A percentile compares a stretch with the other conserved stretches of the same genome.
Conservation (phyloP, 2,797 vertebrate species). For the Enteromius mattozi region DNA sequence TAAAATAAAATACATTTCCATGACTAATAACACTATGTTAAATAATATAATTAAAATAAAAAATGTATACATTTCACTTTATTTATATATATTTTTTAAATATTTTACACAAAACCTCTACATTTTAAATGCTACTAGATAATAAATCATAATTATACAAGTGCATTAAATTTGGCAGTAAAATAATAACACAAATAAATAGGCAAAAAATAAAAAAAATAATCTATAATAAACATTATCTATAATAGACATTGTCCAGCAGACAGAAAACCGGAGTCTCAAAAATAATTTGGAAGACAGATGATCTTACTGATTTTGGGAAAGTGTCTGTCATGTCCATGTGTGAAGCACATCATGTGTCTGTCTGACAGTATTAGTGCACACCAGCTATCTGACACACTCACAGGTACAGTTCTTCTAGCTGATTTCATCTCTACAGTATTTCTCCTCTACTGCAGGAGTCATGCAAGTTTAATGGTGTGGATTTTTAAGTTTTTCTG, state of each 20-base stretch:
- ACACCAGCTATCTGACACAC: not conserved
- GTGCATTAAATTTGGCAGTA: too few relatives aligned
- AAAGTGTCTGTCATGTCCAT: not conserved
- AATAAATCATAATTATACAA: not conserved
- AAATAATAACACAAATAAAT: too few relatives aligned
- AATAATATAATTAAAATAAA: not conserved
- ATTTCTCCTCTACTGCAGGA: not conserved
- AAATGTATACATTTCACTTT: not conserved
- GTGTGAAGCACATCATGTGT: not conserved
- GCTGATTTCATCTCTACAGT: not conserved
- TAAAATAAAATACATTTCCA: not conserved
- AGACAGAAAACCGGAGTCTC: too few relatives aligned
- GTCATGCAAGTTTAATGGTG: not conserved
- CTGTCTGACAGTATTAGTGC: not conserved
- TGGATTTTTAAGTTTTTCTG: constrained; percentile 36
- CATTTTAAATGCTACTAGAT: not conserved
- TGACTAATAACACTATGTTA: not conserved
- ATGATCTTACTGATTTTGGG: not conserved
- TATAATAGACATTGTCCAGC: too few relatives aligned
- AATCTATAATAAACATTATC: too few relatives aligned
- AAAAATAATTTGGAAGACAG: not conserved
- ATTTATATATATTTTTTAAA: not conserved
- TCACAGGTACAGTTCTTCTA: not conserved
- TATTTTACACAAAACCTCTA: not conserved
- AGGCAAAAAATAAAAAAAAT: too few relatives aligned